Conservation (phyloP, 2,797 vertebrate genomes). For the Aeoliscus strigatus region DNA sequence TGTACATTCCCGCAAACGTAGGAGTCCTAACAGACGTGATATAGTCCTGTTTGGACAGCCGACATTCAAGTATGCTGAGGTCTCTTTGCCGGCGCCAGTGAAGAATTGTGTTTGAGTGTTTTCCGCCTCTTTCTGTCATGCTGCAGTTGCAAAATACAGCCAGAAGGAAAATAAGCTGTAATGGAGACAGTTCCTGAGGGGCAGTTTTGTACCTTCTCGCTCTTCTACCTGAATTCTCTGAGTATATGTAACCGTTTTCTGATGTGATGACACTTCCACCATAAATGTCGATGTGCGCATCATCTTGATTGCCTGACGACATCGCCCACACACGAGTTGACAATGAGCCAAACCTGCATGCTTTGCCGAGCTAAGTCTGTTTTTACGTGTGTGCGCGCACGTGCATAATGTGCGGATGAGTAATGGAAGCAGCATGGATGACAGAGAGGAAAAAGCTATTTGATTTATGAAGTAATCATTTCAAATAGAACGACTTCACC, state of each 20-base stretch:
- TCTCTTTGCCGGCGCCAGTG: not conserved
- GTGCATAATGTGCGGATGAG: no score
- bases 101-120: not conserved
- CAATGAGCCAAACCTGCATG: constrained; percentile 3
- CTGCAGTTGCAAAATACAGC: not conserved
- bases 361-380: constrained; percentile 18
- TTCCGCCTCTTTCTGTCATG: no score
- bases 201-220: not conserved
- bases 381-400: not conserved
- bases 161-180: no score
- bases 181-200: not conserved
- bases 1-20: not conserved
- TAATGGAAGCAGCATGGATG: no score
- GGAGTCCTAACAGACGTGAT: not conserved
- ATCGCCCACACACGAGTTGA: not conserved
- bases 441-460: no score
- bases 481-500: no score
- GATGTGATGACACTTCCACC: no score
- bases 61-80: not conserved
- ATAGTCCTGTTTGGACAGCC: not conserved
- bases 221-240: not conserved
- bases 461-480: no score
- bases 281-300: not conserved
- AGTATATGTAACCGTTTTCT: not conserved
- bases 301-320: constrained; percentile 8